phyloP scores from a whole-genome alignment of 2,113 vertebrate genomes.

The Anolis sagrei region DNA sequence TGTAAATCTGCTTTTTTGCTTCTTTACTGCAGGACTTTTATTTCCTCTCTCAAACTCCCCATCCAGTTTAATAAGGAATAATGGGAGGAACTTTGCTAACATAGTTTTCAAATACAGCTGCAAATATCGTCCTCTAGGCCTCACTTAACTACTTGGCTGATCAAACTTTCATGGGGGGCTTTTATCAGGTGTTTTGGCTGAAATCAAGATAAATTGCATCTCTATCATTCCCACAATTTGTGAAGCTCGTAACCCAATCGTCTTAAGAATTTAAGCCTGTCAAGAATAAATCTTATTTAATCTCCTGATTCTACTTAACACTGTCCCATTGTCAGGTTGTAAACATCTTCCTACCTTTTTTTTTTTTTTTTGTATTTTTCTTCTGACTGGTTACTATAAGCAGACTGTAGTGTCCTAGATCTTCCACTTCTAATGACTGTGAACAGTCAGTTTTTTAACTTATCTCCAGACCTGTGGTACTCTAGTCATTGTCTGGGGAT shows the following conservation, averaged over 20 bases:
- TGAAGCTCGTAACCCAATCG: not conserved
- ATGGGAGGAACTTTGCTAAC: not conserved
- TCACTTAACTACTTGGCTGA: not conserved
- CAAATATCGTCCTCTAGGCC: not conserved
- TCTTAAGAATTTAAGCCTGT: not conserved
- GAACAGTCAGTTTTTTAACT: not conserved
- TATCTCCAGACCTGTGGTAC: not conserved
- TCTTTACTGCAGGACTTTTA: not conserved
- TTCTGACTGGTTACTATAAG: not conserved
- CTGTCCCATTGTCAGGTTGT: not conserved
- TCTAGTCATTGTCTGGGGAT: not conserved
- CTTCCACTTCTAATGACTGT: not conserved
- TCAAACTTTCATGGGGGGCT: not conserved
- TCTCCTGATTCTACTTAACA: not conserved
- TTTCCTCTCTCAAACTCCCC: not conserved
- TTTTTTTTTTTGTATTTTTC: not conserved
- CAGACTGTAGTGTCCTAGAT: not conserved
- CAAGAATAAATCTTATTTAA: not conserved
- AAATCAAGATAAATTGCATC: not conserved
- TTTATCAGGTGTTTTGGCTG: not conserved
- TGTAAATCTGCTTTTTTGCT: not conserved
- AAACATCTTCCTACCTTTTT: not conserved
- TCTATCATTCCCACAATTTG: not conserved
- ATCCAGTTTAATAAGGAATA: not conserved
- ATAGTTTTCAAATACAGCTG: not conserved